Evolutionary conservation across 1,140 invertebrate species (phyloP).

Genomic region (Oedothorax gibbosus): DNA sequence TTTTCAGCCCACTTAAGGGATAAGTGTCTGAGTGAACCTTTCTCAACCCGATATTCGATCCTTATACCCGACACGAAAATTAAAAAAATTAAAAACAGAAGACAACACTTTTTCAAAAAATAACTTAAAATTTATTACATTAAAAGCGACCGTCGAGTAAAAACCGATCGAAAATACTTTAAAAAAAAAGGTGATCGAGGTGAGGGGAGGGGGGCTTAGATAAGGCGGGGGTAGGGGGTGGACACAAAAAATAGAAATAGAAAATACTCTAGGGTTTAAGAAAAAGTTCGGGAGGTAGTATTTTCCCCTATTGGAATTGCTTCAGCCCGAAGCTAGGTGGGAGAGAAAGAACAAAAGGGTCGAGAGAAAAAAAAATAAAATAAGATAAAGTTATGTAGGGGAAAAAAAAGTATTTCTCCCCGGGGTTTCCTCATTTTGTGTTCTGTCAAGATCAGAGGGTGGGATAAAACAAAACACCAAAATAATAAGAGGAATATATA

Average conservation of each 20-base stretch:
- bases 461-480: no score
- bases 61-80: no score
- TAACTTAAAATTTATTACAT: neutral
- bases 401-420: constrained; percentile 9
- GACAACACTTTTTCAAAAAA: no score
- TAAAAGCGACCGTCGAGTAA: constrained; percentile 6
- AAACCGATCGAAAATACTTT: neutral
- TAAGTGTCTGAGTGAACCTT: no score
- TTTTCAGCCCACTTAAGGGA: no score
- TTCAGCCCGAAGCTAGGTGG: constrained; percentile 38
- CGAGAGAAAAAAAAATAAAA: no score
- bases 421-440: constrained; percentile 11
- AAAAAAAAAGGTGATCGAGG: neutral
- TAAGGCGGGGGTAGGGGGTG: no score
- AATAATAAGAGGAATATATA: no score
- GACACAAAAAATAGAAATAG: constrained; percentile 4
- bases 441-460: constrained; percentile 40
- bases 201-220: no score
- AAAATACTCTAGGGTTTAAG: constrained; percentile 13
- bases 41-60: no score
- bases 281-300: neutral
- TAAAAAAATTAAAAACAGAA: no score
- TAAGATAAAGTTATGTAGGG: no score
- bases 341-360: neutral
- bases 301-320: constrained; percentile 19